Percentiles rank a stretch among this genome's conserved stretches.
Conservation (phyloP, 1,140 invertebrate species). For the Procambarus virginalis region DNA sequence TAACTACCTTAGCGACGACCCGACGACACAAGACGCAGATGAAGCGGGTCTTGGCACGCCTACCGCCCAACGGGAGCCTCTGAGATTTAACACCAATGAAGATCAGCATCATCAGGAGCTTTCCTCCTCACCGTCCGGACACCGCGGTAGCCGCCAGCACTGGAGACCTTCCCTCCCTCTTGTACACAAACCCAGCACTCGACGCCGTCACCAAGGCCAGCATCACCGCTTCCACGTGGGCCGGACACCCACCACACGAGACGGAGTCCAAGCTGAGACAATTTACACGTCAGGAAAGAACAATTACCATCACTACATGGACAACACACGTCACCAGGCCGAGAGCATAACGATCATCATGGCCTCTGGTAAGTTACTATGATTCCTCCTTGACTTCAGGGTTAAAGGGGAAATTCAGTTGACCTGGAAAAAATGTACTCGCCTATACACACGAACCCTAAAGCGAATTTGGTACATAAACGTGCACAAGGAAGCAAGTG, state of each 20-base stretch:
- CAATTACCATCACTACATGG: constrained; percentile 2
- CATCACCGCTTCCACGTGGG: not conserved
- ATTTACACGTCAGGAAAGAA: not conserved
- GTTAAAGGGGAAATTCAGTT: not conserved
- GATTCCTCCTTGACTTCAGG: not conserved
- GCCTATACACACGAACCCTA: too few relatives aligned
- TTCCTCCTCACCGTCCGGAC: not conserved
- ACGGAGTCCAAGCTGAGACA: constrained; percentile 21
- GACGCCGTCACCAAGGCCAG: not conserved
- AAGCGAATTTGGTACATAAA: too few relatives aligned
- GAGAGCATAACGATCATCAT: constrained; percentile 60
- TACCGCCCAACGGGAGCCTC: not conserved
- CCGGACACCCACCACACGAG: constrained; percentile 6
- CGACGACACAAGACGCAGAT: not conserved
- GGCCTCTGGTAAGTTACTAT: constrained; percentile 11
- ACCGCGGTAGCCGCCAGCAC: not conserved
- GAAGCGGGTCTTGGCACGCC: not conserved
- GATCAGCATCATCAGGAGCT: not conserved
- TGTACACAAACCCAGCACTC: too few relatives aligned
- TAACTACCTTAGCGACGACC: not conserved
- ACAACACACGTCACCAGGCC: constrained; percentile 24
- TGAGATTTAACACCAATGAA: not conserved
- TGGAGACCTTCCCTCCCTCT: not conserved
- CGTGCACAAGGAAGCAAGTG: too few relatives aligned
- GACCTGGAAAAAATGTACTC: too few relatives aligned